Base-by-base conservation (phyloP, 2,888 invertebrate genomes). In the Heliconius aoede region DNA sequence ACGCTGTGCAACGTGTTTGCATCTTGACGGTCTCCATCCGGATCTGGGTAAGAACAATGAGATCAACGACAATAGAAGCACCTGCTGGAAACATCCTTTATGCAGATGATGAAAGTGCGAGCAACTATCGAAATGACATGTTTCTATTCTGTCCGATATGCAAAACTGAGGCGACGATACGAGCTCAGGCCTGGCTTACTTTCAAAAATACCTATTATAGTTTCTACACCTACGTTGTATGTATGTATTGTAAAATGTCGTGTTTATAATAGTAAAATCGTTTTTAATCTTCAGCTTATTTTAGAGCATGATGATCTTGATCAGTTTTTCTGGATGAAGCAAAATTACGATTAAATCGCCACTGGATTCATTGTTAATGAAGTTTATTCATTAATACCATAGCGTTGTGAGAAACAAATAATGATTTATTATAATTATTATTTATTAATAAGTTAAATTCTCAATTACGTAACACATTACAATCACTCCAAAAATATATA, bases 41-140 rank as follows among this genome's bases (percentile, higher is more conserved):
- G 73, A 72, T 65, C 76, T 72, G 76, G 83, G 82, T 69, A 78
- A 67, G 26, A 79, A 89, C 90, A 89, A 89, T 86, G 81, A 81
- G 5, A 28, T 60, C 36, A 67, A 61, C 32, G 74, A 90, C 87
- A 91, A 91, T 85, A 87, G 85, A 88, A 80, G 82, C 90, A 83
- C 79, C 81, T 85, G 77, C 83, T 84, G 87, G 88, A 89, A 89
- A 86, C 83, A 79, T 81, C 82, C 83, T 81, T 81, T 82, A 78
- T 85, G 84, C 83, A 84, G 85, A 87, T 87, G 87, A 84, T 84
- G 84, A 84, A 81, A 85, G 84, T 84, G 83, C 82, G 76, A 77
- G 80, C 76, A 80, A 80, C 81, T 81, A 81, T 81, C 79, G 78
- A 77, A 74, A 77, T 76, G 74, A 69, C 79, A 79, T 81, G 78